These are phyloP conservation scores for Plecotus auritus DNA, from an alignment of 2,113 vertebrate genomes.

Conservation along the genomic window DNA sequence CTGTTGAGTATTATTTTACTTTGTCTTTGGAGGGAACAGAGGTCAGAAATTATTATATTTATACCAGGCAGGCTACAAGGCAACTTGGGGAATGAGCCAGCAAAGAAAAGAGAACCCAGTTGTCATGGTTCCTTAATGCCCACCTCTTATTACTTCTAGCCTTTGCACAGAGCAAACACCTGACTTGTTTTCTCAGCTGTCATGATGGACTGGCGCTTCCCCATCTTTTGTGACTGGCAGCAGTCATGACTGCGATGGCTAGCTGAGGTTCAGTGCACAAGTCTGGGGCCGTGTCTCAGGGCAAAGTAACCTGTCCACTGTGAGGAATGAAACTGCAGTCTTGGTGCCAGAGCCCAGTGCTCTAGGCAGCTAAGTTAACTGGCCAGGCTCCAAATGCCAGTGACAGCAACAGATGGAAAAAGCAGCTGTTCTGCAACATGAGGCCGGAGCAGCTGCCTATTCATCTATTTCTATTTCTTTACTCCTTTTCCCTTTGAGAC, in stretches of 20 bases:
- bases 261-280: background rate
- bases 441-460: background rate
- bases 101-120: background rate
- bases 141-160: background rate
- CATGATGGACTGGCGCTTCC: background rate
- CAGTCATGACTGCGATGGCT: background rate
- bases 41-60: background rate
- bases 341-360: background rate
- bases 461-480: background rate
- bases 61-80: background rate
- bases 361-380: background rate
- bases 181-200: background rate
- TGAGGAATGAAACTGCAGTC: background rate
- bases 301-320: background rate
- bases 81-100: background rate
- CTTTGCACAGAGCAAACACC: background rate
- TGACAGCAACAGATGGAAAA: background rate
- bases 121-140: background rate
- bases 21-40: background rate
- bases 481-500: background rate
- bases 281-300: background rate
- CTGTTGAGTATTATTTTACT: background rate
- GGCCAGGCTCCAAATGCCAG: conserved; percentile 9
- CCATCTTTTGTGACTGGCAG: background rate
- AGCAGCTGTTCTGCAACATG: conserved; percentile 7